Percentiles rank a stretch among this genome's conserved stretches.
Evolutionary conservation across 2,113 vertebrate species (phyloP).

Genomic region (Alaudala cheleensis): DNA sequence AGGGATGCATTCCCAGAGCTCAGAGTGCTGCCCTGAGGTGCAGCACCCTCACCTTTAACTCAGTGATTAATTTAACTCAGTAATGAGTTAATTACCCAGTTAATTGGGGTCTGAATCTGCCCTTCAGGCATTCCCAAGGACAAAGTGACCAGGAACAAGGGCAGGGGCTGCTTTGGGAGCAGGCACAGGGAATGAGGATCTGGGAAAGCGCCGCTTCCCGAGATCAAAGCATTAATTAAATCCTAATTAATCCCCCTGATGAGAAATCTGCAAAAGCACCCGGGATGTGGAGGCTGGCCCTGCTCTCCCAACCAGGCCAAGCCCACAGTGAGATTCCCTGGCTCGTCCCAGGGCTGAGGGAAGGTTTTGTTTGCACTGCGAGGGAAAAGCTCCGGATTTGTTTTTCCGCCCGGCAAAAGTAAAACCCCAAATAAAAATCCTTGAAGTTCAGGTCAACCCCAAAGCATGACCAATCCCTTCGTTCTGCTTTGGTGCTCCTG

Average conservation of each 20-base stretch:
- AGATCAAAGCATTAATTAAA: neutral
- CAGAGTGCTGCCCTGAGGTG: neutral
- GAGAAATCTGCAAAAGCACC: neutral
- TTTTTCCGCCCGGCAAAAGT: neutral
- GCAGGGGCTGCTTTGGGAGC: neutral
- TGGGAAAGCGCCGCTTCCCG: neutral
- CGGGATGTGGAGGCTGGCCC: neutral
- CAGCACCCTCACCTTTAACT: neutral
- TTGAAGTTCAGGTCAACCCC: neutral
- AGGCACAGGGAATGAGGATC: neutral
- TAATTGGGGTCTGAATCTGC: neutral
- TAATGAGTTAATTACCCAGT: neutral
- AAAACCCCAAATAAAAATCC: slow-evolving; percentile 11
- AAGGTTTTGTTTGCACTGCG: neutral
- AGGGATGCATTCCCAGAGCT: rapidly evolving
- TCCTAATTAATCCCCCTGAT: neutral
- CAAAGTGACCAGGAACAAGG: neutral
- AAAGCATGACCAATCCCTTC: neutral
- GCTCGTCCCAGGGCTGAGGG: neutral
- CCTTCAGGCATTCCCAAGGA: neutral
- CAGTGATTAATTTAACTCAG: neutral
- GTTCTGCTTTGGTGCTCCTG: neutral
- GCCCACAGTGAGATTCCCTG: neutral
- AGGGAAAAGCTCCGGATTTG: neutral
- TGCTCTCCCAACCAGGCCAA: neutral